Evolutionary conservation across 2,113 vertebrate genomes (phyloP).

Genomic region (Lophura nycthemera): DNA sequence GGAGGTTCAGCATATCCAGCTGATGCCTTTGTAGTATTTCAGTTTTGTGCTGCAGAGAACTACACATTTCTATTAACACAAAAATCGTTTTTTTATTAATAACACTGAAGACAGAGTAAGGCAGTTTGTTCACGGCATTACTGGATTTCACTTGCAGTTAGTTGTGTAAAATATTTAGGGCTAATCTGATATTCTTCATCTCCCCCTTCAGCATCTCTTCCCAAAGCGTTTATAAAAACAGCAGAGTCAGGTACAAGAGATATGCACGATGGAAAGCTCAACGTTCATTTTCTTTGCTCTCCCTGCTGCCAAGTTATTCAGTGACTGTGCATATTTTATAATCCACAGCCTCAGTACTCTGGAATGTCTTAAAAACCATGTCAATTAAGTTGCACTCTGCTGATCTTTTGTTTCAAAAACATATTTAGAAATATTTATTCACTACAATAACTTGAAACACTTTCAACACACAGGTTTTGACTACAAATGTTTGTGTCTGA

Average conservation of each 20-base stretch:
- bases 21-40: background rate
- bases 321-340: background rate
- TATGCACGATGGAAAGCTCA: fast-evolving
- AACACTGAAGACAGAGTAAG: background rate
- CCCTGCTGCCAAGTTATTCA: background rate
- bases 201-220: background rate
- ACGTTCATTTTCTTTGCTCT: background rate
- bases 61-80: background rate
- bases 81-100: background rate
- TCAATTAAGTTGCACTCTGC: background rate
- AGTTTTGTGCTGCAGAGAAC: background rate
- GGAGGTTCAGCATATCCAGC: background rate
- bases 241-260: fast-evolving
- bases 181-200: background rate
- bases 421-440: background rate
- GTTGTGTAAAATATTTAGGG: background rate
- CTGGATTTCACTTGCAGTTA: background rate
- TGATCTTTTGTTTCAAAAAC: background rate
- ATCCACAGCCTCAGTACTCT: background rate
- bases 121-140: background rate
- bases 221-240: background rate
- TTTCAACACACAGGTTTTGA: background rate
- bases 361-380: background rate
- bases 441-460: background rate
- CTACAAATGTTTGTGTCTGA: background rate